These are phyloP conservation scores for Brachionus angularis DNA, from an alignment of 1,140 invertebrate genomes.

Conservation along the genomic window DNA sequence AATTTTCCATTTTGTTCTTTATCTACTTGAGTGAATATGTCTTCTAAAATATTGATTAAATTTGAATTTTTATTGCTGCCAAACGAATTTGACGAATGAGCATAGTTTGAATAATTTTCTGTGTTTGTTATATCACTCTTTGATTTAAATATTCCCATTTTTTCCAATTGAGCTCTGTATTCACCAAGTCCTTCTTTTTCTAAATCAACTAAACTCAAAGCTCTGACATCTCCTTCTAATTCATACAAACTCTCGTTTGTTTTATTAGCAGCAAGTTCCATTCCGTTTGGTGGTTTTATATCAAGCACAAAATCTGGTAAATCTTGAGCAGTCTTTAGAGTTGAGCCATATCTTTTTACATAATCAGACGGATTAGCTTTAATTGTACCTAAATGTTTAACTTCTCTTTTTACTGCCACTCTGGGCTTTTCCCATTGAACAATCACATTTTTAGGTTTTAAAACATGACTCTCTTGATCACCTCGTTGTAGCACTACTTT, in stretches of 20 bases:
- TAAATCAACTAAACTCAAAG: conserved; percentile 1
- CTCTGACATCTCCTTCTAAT: conserved; percentile 31
- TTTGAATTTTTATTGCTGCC: conserved; percentile 16
- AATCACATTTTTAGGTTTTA: conserved; percentile 42
- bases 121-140: neutral
- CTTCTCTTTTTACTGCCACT: conserved; percentile 33
- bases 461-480: neutral
- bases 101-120: neutral
- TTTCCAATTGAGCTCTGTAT: conserved; percentile 10
- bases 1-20: neutral
- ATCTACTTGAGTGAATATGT: conserved; percentile 25
- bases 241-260: neutral
- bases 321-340: neutral
- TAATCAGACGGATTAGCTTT: conserved; percentile 36
- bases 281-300: conserved; percentile 37
- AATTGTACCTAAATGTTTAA: conserved; percentile 42
- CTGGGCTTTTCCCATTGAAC: conserved; percentile 40
- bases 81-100: conserved; percentile 1
- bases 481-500: conserved; percentile 27
- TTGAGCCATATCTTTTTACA: conserved; percentile 38
- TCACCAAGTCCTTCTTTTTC: conserved; percentile 32
- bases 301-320: conserved; percentile 41
- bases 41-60: conserved; percentile 2
- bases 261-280: neutral
- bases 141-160: neutral